Evolutionary conservation across 2,888 invertebrate genomes (phyloP).

Genomic region (Trissonchulus sp.): DNA sequence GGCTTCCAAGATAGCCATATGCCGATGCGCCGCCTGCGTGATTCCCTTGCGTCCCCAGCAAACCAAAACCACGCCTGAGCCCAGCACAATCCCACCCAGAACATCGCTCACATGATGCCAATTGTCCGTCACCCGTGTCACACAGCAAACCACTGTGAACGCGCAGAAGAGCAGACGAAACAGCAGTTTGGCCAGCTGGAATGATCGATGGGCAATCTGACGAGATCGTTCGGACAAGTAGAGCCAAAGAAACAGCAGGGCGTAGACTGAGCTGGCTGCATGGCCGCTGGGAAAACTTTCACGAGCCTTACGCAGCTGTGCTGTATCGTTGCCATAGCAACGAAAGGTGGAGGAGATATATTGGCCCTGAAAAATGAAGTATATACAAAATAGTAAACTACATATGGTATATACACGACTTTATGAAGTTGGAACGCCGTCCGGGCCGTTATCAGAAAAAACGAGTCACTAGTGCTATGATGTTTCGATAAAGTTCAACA

Average conservation of each 20-base stretch:
- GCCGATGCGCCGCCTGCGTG: neutral
- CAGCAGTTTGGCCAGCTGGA: neutral
- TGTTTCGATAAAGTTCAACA: too few relatives aligned
- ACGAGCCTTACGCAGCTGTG: constrained; percentile 44
- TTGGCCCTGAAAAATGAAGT: too few relatives aligned
- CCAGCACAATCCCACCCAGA: constrained; percentile 40
- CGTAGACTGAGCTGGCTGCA: constrained; percentile 50
- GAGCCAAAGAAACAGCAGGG: constrained; percentile 41
- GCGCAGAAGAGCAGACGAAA: constrained; percentile 31
- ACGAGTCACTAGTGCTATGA: too few relatives aligned
- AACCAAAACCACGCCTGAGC: constrained; percentile 29
- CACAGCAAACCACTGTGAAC: constrained; percentile 39
- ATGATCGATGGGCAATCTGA: neutral
- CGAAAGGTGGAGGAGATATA: too few relatives aligned
- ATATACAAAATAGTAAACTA: too few relatives aligned
- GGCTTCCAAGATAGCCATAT: neutral
- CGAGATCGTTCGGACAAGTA: constrained; percentile 33
- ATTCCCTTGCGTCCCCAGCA: constrained; percentile 15
- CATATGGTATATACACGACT: too few relatives aligned
- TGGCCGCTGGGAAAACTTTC: constrained; percentile 51
- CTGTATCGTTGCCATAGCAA: neutral
- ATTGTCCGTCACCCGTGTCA: constrained; percentile 46
- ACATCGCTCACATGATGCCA: constrained; percentile 51
- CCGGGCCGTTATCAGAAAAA: too few relatives aligned
- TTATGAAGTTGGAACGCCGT: too few relatives aligned